Evolutionary conservation across 1,140 invertebrate genomes (phyloP).

Genomic region (Coboldia fuscipes): DNA sequence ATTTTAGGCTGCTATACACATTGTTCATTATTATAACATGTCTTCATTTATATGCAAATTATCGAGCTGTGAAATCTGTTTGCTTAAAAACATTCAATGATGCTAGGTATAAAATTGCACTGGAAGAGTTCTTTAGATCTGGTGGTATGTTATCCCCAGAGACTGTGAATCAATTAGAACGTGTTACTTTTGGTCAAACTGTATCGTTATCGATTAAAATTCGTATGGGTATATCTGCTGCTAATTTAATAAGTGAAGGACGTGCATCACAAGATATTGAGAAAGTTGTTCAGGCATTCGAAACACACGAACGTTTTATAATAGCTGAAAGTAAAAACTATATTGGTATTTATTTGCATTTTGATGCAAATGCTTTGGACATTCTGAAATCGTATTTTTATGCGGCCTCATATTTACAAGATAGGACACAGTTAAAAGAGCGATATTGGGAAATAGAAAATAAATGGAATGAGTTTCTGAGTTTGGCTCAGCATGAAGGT

Average conservation of each 20-base stretch:
- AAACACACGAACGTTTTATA: conserved; percentile 20
- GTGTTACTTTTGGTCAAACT: conserved; percentile 28
- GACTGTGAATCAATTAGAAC: conserved; percentile 32
- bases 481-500: conserved; percentile 16
- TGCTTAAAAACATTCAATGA: conserved; percentile 61
- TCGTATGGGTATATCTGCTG: conserved; percentile 12
- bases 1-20: conserved; percentile 36
- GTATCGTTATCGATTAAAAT: conserved; percentile 21
- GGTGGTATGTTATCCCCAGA: conserved; percentile 24
- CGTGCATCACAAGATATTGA: conserved; percentile 13
- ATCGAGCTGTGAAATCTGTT: conserved; percentile 52
- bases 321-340: conserved; percentile 18
- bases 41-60: conserved; percentile 71
- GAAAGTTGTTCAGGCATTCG: conserved; percentile 24
- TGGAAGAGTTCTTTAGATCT: conserved; percentile 34
- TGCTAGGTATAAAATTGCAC: conserved; percentile 41
- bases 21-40: conserved; percentile 51
- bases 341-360: conserved; percentile 19
- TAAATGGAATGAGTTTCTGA: conserved; percentile 19
- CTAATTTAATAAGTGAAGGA: conserved; percentile 13
- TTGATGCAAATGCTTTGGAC: conserved; percentile 15
- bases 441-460: conserved; percentile 25
- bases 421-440: conserved; percentile 21
- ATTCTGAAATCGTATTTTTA: conserved; percentile 21
- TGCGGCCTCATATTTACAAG: conserved; percentile 20